phyloP scores from a whole-genome alignment of 2,113 vertebrate species.

The Hippocampus barbouri region DNA sequence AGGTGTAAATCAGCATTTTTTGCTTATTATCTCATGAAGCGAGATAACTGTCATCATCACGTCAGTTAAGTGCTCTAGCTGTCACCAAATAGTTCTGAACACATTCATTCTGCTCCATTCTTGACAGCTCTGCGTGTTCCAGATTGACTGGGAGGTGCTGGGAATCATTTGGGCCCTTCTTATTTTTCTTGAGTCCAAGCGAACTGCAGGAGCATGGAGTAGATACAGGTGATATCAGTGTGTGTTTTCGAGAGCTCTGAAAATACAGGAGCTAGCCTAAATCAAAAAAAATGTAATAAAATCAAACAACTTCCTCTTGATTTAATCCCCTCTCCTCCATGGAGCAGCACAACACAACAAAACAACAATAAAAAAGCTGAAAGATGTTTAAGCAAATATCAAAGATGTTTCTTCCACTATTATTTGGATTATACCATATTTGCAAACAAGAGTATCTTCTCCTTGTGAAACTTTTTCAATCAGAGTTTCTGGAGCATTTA shows the following conservation, averaged over 20 bases:
- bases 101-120: neutral
- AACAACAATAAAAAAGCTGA: too few relatives aligned
- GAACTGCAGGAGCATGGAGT: too few relatives aligned
- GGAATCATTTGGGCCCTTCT: neutral
- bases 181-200: neutral
- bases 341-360: too few relatives aligned
- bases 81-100: neutral
- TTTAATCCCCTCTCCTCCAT: too few relatives aligned
- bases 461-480: slow-evolving; percentile 24
- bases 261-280: too few relatives aligned
- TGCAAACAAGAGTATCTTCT: slow-evolving; percentile 10
- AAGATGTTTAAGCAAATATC: neutral
- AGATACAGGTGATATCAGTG: too few relatives aligned
- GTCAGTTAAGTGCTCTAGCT: neutral
- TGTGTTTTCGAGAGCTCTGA: too few relatives aligned
- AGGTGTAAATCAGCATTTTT: neutral
- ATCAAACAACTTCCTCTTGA: too few relatives aligned
- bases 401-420: neutral
- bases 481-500: slow-evolving; percentile 11
- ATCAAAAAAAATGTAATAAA: too few relatives aligned
- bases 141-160: neutral
- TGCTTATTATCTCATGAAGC: neutral
- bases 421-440: too few relatives aligned
- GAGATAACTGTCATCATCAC: neutral
- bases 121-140: neutral